Evolutionary conservation across 2,888 invertebrate genomes (phyloP).

Genomic region (Cantharis rustica): DNA sequence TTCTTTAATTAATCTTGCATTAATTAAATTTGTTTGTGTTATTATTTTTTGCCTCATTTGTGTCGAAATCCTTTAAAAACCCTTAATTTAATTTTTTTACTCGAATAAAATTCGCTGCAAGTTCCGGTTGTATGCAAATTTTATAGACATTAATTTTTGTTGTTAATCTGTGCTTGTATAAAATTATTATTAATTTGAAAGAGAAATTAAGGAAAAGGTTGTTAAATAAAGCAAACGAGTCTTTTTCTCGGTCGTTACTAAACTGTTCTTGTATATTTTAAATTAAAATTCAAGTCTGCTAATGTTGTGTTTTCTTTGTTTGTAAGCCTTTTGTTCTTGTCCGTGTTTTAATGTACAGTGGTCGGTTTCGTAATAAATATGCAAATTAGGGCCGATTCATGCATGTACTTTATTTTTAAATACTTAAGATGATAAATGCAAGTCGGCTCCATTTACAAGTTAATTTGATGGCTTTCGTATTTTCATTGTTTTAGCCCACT

Average conservation of each 20-base stretch:
- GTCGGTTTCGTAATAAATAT: slow-evolving; percentile 49
- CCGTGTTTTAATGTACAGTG: slow-evolving; percentile 45
- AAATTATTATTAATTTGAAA: slow-evolving; percentile 2
- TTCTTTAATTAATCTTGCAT: neutral
- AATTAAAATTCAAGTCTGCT: slow-evolving; percentile 53
- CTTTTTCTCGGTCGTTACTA: slow-evolving; percentile 8
- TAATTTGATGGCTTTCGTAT: slow-evolving; percentile 15
- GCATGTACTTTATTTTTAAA: slow-evolving; percentile 23
- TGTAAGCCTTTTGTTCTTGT: slow-evolving; percentile 48
- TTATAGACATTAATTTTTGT: neutral
- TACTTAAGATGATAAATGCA: slow-evolving; percentile 24
- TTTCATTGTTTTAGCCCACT: neutral
- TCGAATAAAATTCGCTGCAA: neutral
- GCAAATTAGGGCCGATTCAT: slow-evolving; percentile 41
- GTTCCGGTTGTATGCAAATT: neutral
- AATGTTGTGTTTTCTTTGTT: slow-evolving; percentile 50
- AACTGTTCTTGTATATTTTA: slow-evolving; percentile 35
- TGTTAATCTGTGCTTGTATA: slow-evolving; percentile 2
- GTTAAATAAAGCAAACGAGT: slow-evolving; percentile 3
- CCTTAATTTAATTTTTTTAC: neutral
- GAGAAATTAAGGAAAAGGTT: neutral
- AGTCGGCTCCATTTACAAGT: slow-evolving; percentile 20
- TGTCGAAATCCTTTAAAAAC: neutral
- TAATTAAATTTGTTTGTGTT: neutral
- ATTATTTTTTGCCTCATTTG: neutral